Percentiles rank a stretch among this genome's conserved stretches.
phyloP scores from a whole-genome alignment of 2,888 invertebrate species.

The Lasioglossum pauxillum region DNA sequence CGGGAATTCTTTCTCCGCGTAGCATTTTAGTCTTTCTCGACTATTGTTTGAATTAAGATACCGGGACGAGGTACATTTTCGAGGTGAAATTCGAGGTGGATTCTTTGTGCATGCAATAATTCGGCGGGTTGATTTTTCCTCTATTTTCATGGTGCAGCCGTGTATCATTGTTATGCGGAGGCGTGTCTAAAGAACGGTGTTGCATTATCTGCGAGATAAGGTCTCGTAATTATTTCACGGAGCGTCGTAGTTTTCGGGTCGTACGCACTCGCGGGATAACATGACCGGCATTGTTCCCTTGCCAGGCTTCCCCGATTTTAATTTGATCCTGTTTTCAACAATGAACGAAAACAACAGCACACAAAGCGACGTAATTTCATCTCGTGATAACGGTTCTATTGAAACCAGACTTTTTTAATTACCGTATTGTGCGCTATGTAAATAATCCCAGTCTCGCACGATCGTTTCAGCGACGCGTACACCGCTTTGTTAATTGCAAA shows the following conservation, averaged over 20 bases:
- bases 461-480: conserved; percentile 1
- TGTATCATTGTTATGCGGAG: conserved; percentile 24
- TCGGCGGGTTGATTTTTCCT: conserved; percentile 13
- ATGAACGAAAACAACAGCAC: conserved; percentile 56
- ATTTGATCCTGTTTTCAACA: conserved; percentile 65
- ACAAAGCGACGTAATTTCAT: conserved; percentile 60
- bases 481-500: not conserved
- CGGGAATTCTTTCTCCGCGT: not conserved
- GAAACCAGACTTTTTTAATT: conserved; percentile 61
- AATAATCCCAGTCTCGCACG: conserved; percentile 30
- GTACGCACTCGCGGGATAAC: conserved; percentile 13
- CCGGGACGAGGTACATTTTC: not conserved
- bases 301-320: conserved; percentile 39
- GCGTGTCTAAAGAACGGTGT: conserved; percentile 11
- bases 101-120: conserved; percentile 2
- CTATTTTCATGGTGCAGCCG: not conserved
- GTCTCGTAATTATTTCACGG: conserved; percentile 50
- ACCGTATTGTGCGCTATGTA: conserved; percentile 57
- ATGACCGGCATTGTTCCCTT: conserved; percentile 38
- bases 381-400: conserved; percentile 61
- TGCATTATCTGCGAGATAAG: conserved; percentile 32
- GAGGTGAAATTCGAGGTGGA: conserved; percentile 6
- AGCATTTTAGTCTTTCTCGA: conserved; percentile 8
- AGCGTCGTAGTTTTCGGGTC: conserved; percentile 40
- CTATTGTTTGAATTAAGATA: conserved; percentile 25